A percentile compares a stretch with the other conserved stretches of the same genome.
These are phyloP conservation scores for Mustela nigripes DNA, from an alignment of 2,113 vertebrate species.

Conservation along the genomic window DNA sequence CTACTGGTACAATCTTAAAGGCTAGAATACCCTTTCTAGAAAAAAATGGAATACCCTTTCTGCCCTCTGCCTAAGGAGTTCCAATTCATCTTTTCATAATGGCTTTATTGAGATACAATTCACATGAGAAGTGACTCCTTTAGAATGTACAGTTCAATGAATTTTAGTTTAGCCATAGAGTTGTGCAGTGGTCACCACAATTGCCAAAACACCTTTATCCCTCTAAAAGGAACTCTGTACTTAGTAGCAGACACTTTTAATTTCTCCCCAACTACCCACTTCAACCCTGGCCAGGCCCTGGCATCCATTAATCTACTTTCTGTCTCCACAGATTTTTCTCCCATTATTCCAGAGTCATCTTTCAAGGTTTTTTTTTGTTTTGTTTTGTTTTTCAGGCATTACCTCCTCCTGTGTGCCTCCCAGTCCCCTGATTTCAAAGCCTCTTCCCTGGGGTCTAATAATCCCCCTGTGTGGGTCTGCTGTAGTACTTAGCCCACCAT, in stretches of 20 bases:
- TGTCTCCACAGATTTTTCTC: background rate
- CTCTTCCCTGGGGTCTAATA: background rate
- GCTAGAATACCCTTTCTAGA: background rate
- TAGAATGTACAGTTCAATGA: background rate
- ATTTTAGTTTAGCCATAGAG: background rate
- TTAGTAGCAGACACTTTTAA: background rate
- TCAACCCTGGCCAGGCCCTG: background rate
- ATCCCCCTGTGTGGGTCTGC: background rate
- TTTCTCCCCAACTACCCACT: background rate
- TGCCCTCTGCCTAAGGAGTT: background rate
- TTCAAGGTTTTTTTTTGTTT: background rate
- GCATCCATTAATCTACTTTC: background rate
- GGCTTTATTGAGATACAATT: slow-evolving; percentile 29
- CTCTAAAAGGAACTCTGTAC: background rate
- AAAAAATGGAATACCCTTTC: background rate
- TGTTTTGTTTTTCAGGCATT: background rate
- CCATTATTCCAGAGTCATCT: background rate
- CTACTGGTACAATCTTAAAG: background rate
- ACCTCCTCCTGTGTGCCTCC: background rate
- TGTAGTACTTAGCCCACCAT: background rate
- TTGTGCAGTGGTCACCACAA: background rate
- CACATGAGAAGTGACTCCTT: background rate
- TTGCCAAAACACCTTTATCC: background rate
- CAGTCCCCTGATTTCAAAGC: background rate
- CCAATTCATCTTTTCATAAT: background rate